Conservation (phyloP, 1,140 invertebrate genomes). For the Drosophila simulans region DNA sequence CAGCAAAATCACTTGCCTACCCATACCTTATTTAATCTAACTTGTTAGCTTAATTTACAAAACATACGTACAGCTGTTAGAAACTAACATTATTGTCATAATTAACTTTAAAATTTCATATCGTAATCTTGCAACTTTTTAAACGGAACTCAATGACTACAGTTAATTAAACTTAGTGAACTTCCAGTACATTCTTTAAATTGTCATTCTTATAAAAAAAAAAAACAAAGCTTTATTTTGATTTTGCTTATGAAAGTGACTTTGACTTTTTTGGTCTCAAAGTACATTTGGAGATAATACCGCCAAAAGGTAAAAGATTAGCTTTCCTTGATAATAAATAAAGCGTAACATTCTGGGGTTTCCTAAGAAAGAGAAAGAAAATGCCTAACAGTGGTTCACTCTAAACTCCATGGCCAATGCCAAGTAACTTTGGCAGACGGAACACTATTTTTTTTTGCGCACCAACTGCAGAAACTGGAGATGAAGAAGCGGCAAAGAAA, state of each 20-base stretch:
- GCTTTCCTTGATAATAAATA: neutral
- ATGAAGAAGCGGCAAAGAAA: conserved; percentile 11
- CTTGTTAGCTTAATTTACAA: no score
- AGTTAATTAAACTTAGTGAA: neutral
- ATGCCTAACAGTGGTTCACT: conserved; percentile 25
- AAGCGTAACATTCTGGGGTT: neutral
- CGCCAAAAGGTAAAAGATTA: neutral
- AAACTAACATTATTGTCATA: no score
- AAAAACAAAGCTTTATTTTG: neutral
- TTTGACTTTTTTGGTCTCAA: conserved; percentile 2
- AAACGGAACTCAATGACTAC: neutral
- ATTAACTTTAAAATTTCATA: neutral
- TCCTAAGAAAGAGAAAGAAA: no score
- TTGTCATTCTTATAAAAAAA: neutral
- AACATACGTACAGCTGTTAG: no score
- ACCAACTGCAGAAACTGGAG: conserved; percentile 28
- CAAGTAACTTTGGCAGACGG: conserved; percentile 45
- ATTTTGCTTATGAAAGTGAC: neutral
- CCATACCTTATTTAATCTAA: no score
- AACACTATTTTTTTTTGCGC: conserved; percentile 23
- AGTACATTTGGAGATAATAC: neutral
- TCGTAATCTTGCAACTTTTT: no score
- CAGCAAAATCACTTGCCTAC: neutral
- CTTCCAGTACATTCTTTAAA: neutral
- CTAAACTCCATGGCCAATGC: conserved; percentile 53